Evolutionary conservation across 2,888 invertebrate genomes (phyloP), one percentile per base, ranked within the genome.

Genomic region (Ischnus inquisitorius): DNA sequence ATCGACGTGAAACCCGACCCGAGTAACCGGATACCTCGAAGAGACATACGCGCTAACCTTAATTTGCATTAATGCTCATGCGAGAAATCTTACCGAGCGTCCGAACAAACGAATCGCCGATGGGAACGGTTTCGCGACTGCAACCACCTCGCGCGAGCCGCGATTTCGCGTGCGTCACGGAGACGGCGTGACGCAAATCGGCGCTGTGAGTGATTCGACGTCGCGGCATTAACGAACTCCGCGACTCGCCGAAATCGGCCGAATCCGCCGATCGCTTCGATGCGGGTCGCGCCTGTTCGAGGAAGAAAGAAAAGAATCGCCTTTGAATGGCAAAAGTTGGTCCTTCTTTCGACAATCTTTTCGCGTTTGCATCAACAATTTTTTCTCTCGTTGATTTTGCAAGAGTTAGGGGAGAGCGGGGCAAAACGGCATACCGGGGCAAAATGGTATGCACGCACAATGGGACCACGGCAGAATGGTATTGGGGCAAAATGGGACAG

Each of bases 161-260:
- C 67, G 48, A 41, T 60, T 12, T 22, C 41, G 10, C 48, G 41
- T 71, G 75, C 76, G 71, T 76, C 69, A 74, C 57, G 46, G 46
- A 25, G 39, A 28, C 28, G 16, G 28, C 51, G 76, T 71, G 43
- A 76, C 41, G 75, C 67, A 68, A 68, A 74, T 68, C 39, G 65
- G 34, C 39, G 83, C 41, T 75, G 84, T 76, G 78, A 78, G 60
- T 72, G 79, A 86, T 86, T 82, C 76, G 79, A 86, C 65, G 67
- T 41, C 82, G 77, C 62, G 64, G 39, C 60, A 41, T 16, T 68
- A 74, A 74, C 74, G 68, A 54, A 25, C 60, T 76, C 68, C 57
- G 8, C 22, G 57, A 41, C 68, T 68, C 48, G 67, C 82, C 57
- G n/a, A 75, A 84, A 79, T 85, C 82, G 68, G 79, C 77, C 78